Evolutionary conservation across 2,113 vertebrate genomes (phyloP).

Genomic region (Nipponia nippon): DNA sequence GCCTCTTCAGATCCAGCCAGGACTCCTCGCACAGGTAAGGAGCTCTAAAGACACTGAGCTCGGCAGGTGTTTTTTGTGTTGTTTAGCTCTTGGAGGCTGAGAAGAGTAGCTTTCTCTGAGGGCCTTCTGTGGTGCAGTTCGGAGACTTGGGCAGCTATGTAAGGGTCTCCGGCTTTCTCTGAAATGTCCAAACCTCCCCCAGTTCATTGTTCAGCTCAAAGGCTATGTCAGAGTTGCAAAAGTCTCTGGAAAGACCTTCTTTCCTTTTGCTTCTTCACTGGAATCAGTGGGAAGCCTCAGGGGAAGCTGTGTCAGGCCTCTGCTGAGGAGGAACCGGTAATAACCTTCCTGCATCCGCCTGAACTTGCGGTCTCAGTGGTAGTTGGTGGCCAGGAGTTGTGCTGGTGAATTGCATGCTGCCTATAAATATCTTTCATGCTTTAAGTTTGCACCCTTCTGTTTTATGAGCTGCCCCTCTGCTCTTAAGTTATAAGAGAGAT

Average conservation of each 20-base stretch:
- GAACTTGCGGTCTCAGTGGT: background rate
- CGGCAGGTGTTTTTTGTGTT: background rate
- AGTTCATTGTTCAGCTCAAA: background rate
- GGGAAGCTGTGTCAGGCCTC: background rate
- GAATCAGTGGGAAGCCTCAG: background rate
- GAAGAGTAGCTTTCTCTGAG: background rate
- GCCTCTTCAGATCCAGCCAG: conserved; percentile 95
- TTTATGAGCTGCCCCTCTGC: background rate
- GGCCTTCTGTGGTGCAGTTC: background rate
- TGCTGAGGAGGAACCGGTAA: background rate
- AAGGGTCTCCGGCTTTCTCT: background rate
- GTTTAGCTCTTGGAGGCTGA: background rate
- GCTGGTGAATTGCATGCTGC: background rate
- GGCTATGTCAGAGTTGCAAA: background rate
- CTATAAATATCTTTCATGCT: background rate
- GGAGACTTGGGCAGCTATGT: background rate
- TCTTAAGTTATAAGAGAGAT: background rate
- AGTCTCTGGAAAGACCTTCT: background rate
- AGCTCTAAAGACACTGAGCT: background rate
- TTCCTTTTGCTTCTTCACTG: background rate
- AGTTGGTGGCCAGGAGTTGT: background rate
- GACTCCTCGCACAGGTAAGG: conserved; percentile 95
- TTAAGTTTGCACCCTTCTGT: background rate
- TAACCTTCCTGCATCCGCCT: background rate
- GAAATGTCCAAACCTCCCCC: background rate